Evolutionary conservation across 2,797 vertebrate genomes (phyloP).

Genomic region (Onychomys leucogaster): DNA sequence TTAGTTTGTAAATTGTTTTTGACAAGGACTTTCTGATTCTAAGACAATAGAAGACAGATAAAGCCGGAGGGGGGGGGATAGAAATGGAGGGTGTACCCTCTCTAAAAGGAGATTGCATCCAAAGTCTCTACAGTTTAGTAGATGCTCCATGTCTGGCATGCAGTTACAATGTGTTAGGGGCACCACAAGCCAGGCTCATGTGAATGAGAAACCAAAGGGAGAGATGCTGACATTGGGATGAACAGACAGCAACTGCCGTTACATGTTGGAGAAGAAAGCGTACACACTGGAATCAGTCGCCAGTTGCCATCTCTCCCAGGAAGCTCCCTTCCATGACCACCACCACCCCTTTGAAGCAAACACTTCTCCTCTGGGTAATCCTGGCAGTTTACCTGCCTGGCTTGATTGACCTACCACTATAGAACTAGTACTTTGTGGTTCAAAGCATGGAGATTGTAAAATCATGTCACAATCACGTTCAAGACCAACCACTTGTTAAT

Average conservation of each 20-base stretch:
- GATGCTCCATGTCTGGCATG: neutral
- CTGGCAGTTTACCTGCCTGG: neutral
- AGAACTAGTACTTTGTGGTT: neutral
- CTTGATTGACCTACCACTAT: neutral
- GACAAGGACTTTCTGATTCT: neutral
- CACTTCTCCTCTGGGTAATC: neutral
- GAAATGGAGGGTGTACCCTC: too few relatives aligned
- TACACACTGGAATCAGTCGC: neutral
- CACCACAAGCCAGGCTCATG: neutral
- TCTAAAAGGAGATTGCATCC: neutral
- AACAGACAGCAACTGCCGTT: neutral
- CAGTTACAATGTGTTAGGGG: neutral
- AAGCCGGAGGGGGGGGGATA: too few relatives aligned
- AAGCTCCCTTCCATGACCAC: neutral
- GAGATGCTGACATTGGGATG: neutral
- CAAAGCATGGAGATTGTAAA: constrained; percentile 14
- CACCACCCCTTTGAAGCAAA: neutral
- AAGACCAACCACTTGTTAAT: neutral
- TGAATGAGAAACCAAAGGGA: neutral
- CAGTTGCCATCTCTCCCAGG: neutral
- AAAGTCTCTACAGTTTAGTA: neutral
- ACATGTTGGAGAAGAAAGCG: neutral
- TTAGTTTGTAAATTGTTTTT: constrained; percentile 5
- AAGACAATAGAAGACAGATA: neutral
- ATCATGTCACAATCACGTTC: constrained; percentile 38